Conservation (phyloP, 2,797 vertebrate species). For the Sylvilagus floridanus region DNA sequence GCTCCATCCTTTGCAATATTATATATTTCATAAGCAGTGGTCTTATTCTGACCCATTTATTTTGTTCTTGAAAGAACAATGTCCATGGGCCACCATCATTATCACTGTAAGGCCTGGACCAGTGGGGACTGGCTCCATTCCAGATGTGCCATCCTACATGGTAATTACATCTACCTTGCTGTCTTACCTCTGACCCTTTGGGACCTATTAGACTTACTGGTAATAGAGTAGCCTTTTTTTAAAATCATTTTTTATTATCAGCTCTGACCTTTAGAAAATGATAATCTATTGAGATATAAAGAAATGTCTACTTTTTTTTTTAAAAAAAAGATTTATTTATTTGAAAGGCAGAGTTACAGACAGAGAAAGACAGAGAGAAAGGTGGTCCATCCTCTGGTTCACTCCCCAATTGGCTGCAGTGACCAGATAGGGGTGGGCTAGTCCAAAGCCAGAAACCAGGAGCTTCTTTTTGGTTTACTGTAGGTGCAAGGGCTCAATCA, state of each 20-base stretch:
- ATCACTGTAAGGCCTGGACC: neutral
- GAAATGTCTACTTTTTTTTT: too few species aligned
- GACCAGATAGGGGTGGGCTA: too few species aligned
- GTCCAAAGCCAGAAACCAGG: too few species aligned
- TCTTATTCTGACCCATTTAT: neutral
- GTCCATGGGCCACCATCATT: neutral
- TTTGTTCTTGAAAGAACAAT: neutral
- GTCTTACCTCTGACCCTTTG: neutral
- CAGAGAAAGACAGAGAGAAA: too few species aligned
- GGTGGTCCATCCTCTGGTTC: too few species aligned
- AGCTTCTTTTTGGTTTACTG: too few species aligned
- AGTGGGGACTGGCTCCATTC: neutral
- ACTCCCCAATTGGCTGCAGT: too few species aligned
- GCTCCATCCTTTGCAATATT: neutral
- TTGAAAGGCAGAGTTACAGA: too few species aligned
- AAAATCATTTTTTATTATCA: neutral
- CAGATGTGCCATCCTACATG: neutral
- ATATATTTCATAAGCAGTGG: neutral
- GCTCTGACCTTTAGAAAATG: neutral
- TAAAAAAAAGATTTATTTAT: too few species aligned
- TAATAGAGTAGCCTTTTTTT: neutral
- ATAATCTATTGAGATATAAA: neutral
- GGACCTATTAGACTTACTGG: too few species aligned
- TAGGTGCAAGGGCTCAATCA: too few species aligned
- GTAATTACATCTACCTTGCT: too few species aligned